Conservation (phyloP, 1,140 invertebrate genomes). For the Steinernema khuongi region DNA sequence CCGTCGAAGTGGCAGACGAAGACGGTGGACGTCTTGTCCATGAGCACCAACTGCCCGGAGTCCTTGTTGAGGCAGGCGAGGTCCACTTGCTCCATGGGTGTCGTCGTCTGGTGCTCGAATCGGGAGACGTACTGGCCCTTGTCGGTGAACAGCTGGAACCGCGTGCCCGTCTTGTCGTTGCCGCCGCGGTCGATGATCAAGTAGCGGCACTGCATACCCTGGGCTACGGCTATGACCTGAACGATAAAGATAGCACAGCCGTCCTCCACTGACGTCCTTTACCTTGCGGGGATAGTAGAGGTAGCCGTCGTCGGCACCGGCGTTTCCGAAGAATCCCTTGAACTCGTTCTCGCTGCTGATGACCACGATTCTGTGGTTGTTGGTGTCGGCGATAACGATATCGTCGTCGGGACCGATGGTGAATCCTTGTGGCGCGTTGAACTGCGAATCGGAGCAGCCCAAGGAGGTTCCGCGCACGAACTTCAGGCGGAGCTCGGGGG, state of each 20-base stretch:
- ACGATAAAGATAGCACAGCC: neutral
- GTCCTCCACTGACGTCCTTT: conserved; percentile 1
- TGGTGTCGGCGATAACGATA: conserved; percentile 84
- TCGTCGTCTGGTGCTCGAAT: conserved; percentile 64
- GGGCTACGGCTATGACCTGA: conserved; percentile 25
- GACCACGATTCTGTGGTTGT: conserved; percentile 77
- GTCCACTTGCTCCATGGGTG: conserved; percentile 67
- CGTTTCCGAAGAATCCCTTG: conserved; percentile 81
- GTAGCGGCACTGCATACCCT: conserved; percentile 63
- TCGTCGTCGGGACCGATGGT: conserved; percentile 85
- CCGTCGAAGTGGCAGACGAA: conserved; percentile 90
- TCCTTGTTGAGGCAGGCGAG: conserved; percentile 76
- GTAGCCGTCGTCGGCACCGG: conserved; percentile 88
- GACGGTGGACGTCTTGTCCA: conserved; percentile 91
- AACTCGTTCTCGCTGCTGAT: conserved; percentile 77
- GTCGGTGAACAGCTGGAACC: conserved; percentile 81
- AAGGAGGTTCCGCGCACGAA: conserved; percentile 64
- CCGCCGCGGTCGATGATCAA: conserved; percentile 93
- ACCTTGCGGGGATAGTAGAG: conserved; percentile 87
- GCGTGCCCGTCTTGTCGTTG: conserved; percentile 74
- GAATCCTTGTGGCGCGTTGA: conserved; percentile 92
- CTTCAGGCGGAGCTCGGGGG: neutral
- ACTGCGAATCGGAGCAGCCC: conserved; percentile 81
- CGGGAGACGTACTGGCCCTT: conserved; percentile 73
- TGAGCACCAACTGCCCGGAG: conserved; percentile 72